These are phyloP conservation scores for Ardeotis arabs DNA, from an alignment of 2,113 vertebrate species.

Conservation along the genomic window DNA sequence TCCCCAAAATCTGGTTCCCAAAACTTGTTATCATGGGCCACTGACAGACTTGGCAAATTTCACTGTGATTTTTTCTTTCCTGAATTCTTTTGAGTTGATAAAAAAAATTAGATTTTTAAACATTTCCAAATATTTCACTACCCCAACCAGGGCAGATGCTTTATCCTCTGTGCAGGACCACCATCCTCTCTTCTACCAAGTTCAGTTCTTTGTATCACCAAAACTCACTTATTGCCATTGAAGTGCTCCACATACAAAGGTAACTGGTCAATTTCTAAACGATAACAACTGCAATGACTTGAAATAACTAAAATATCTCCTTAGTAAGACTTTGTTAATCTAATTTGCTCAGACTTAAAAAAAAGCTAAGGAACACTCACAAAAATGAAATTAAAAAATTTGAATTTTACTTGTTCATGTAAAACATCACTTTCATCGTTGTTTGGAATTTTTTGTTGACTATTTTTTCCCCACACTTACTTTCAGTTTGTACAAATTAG, in stretches of 20 bases:
- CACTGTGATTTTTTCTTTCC: background rate
- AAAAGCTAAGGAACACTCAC: background rate
- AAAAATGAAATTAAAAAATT: background rate
- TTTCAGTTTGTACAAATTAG: background rate
- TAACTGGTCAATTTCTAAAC: background rate
- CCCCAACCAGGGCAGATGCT: background rate
- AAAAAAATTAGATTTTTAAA: background rate
- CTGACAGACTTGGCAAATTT: background rate
- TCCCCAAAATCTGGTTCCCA: background rate
- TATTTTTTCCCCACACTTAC: rapidly evolving
- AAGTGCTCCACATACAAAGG: background rate
- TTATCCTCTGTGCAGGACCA: background rate
- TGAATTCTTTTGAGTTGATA: background rate
- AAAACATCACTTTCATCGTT: background rate
- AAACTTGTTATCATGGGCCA: background rate
- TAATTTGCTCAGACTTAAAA: background rate
- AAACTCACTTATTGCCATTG: background rate
- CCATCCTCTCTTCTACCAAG: background rate
- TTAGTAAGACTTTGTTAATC: background rate
- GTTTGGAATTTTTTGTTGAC: background rate
- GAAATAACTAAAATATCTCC: background rate
- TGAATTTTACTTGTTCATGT: background rate
- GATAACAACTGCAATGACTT: background rate
- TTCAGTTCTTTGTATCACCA: background rate
- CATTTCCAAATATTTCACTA: background rate